Conservation (phyloP, 2,888 invertebrate genomes). For the Patella caerulea region DNA sequence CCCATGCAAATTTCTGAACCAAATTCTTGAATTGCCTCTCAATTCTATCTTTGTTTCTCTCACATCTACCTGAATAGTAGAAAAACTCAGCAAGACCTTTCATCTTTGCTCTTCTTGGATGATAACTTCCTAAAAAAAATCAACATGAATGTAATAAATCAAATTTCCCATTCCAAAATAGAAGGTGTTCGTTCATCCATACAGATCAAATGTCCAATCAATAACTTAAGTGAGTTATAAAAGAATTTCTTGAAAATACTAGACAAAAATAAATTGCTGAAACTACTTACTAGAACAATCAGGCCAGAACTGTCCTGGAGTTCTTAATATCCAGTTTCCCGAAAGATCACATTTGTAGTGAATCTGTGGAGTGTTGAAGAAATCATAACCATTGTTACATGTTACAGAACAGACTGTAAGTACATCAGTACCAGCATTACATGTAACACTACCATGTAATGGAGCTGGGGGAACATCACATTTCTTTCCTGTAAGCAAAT, state of each 20-base stretch:
- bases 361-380: slow-evolving; percentile 29
- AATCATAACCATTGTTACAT: slow-evolving; percentile 38
- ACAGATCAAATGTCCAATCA: too few species aligned
- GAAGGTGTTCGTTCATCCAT: too few species aligned
- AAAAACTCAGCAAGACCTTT: slow-evolving; percentile 30
- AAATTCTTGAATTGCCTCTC: slow-evolving; percentile 22
- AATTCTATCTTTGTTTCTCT: slow-evolving; percentile 24
- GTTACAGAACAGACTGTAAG: slow-evolving; percentile 28
- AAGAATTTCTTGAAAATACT: too few species aligned
- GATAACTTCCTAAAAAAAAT: slow-evolving; percentile 30
- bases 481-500: slow-evolving; percentile 29
- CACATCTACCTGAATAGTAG: slow-evolving; percentile 37
- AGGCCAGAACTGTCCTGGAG: slow-evolving; percentile 35
- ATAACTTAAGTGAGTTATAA: too few species aligned
- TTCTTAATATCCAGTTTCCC: slow-evolving; percentile 34
- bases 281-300: slow-evolving; percentile 39
- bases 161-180: too few species aligned
- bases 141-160: not conserved
- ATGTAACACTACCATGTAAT: slow-evolving; percentile 35
- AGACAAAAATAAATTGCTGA: too few species aligned
- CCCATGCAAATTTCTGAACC: slow-evolving; percentile 23
- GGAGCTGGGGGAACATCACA: slow-evolving; percentile 35
- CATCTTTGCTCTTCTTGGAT: slow-evolving; percentile 31
- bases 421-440: slow-evolving; percentile 20
- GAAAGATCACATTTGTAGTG: slow-evolving; percentile 34